These are phyloP conservation scores for Excalfactoria chinensis DNA, from an alignment of 2,113 vertebrate species.

Conservation along the genomic window DNA sequence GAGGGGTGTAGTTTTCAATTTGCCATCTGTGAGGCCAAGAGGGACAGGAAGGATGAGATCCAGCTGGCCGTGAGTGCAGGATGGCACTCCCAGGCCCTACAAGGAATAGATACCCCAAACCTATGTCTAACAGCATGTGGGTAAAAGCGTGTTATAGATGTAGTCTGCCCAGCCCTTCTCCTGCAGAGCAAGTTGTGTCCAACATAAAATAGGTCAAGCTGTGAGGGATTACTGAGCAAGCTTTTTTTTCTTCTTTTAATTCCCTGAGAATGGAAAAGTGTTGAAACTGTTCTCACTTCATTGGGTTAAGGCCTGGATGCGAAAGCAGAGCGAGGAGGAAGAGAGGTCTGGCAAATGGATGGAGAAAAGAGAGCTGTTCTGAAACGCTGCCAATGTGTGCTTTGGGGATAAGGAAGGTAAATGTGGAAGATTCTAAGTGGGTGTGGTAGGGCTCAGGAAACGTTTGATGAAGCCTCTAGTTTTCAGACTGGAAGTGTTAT, in stretches of 20 bases:
- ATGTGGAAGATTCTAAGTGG: background rate
- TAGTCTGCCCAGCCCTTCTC: background rate
- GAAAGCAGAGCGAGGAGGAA: background rate
- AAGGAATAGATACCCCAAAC: background rate
- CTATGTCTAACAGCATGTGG: accelerated
- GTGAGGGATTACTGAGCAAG: background rate
- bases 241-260: background rate
- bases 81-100: background rate
- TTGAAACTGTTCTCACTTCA: background rate
- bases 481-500: background rate
- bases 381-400: background rate
- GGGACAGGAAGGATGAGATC: background rate
- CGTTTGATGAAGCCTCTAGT: background rate
- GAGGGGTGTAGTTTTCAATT: background rate
- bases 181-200: background rate
- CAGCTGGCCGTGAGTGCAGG: background rate
- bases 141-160: background rate
- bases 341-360: background rate
- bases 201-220: background rate
- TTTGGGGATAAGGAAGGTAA: background rate
- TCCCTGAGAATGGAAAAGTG: background rate
- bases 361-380: background rate
- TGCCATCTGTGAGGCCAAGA: background rate
- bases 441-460: background rate
- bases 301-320: background rate